Evolutionary conservation across 1,140 invertebrate species (phyloP).

Genomic region (Solen grandis): DNA sequence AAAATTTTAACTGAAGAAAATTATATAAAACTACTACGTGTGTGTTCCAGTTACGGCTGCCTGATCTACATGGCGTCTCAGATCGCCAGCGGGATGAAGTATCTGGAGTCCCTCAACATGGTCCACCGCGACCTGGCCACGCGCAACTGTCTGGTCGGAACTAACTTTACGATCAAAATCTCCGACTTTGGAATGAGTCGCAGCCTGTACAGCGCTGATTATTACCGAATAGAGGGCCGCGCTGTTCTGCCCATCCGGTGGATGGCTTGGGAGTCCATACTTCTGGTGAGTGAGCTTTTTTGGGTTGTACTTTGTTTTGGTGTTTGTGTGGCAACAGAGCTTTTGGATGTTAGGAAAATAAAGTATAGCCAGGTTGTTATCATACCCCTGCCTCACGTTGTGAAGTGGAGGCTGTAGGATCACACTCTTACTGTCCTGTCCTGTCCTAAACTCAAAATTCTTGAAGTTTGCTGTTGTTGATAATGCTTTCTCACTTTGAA

Average conservation of each 20-base stretch:
- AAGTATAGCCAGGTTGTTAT: no score
- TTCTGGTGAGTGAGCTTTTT: constrained; percentile 85
- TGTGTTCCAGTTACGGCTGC: constrained; percentile 86
- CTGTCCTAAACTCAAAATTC: no score
- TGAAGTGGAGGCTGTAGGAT: background rate
- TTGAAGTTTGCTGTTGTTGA: no score
- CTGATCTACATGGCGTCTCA: constrained; percentile 91
- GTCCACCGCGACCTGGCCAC: constrained; percentile 90
- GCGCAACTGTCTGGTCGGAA: constrained; percentile 92
- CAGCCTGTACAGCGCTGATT: constrained; percentile 91
- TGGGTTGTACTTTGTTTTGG: background rate
- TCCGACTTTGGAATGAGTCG: constrained; percentile 95
- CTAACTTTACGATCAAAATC: constrained; percentile 92
- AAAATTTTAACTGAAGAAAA: no score
- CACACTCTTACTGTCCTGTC: background rate
- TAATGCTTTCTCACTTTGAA: no score
- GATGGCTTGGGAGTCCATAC: constrained; percentile 94
- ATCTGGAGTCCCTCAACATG: constrained; percentile 89
- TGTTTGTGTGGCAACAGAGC: background rate
- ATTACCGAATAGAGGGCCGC: constrained; percentile 90
- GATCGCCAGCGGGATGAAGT: constrained; percentile 94
- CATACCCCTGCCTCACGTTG: no score
- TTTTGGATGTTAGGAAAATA: background rate
- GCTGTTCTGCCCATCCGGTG: constrained; percentile 91
- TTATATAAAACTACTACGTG: no score